phyloP scores from a whole-genome alignment of 1,140 invertebrate genomes.

The Leptonema lineaticorne region DNA sequence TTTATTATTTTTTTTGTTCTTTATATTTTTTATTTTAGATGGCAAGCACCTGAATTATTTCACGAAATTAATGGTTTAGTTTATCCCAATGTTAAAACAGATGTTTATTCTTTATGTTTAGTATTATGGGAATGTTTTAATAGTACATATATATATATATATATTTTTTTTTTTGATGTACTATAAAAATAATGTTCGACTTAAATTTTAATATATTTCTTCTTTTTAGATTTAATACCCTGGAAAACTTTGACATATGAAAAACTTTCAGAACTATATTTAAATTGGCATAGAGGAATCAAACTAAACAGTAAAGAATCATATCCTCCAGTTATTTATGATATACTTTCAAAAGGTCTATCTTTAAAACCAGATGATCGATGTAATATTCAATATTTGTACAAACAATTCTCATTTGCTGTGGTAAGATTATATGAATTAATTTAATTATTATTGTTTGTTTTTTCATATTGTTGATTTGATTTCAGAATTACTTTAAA shows the following conservation, averaged over 20 bases:
- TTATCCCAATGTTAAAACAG: slow-evolving; percentile 47
- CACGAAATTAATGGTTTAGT: slow-evolving; percentile 46
- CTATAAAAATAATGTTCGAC: too few relatives aligned
- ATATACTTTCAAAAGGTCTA: slow-evolving; percentile 31
- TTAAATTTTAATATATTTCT: too few relatives aligned
- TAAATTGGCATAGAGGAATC: slow-evolving; percentile 45
- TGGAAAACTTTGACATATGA: slow-evolving; percentile 49
- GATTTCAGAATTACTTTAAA: background rate
- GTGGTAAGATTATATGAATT: slow-evolving; percentile 28
- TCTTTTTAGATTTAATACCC: slow-evolving; percentile 46
- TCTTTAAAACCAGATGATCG: slow-evolving; percentile 22
- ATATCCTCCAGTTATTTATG: slow-evolving; percentile 43
- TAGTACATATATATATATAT: slow-evolving; percentile 43
- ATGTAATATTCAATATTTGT: slow-evolving; percentile 17
- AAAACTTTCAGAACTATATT: slow-evolving; percentile 47
- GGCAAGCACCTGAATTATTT: slow-evolving; percentile 53
- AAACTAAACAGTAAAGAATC: slow-evolving; percentile 45
- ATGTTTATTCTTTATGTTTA: slow-evolving; percentile 51
- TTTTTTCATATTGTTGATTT: background rate
- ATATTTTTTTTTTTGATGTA: too few relatives aligned
- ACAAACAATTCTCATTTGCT: slow-evolving; percentile 25
- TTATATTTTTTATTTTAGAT: slow-evolving; percentile 38
- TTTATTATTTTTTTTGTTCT: background rate
- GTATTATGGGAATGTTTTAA: slow-evolving; percentile 53
- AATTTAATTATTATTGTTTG: too few relatives aligned